These are phyloP conservation scores for Platypus cylindrus DNA, from an alignment of 2,888 invertebrate species.

Conservation along the genomic window DNA sequence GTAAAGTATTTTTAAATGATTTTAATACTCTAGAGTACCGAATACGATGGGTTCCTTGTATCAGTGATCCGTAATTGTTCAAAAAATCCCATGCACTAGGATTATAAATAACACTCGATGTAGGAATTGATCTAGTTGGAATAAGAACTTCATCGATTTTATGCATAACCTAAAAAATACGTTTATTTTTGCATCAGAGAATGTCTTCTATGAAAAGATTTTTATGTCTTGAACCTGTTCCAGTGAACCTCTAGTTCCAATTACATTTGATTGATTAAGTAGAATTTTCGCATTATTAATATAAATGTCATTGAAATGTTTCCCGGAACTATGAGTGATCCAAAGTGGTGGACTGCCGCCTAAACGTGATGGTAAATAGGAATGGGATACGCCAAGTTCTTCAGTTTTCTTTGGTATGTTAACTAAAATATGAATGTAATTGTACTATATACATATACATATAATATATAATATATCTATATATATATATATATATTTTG, in stretches of 20 bases:
- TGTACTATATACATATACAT: conserved; percentile 1
- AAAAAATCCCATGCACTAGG: conserved; percentile 73
- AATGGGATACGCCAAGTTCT: conserved; percentile 46
- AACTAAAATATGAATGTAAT: no score
- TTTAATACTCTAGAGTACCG: conserved; percentile 43
- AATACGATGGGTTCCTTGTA: conserved; percentile 57
- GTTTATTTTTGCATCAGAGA: not conserved
- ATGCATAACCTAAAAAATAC: conserved; percentile 58
- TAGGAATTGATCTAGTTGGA: conserved; percentile 53
- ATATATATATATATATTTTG: conserved; percentile 2
- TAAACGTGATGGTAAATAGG: conserved; percentile 60
- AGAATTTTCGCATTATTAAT: conserved; percentile 78
- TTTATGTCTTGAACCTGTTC: not conserved
- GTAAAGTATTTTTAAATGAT: not conserved
- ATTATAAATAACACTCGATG: conserved; percentile 54
- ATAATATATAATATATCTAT: not conserved
- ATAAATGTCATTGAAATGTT: conserved; percentile 60
- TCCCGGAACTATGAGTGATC: conserved; percentile 55
- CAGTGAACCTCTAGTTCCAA: conserved; percentile 30
- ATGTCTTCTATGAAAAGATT: not conserved
- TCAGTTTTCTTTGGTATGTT: conserved; percentile 59
- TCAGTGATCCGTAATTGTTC: conserved; percentile 62
- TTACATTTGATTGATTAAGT: conserved; percentile 52
- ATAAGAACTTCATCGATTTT: conserved; percentile 78
- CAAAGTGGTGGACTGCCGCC: conserved; percentile 78